phyloP scores from a whole-genome alignment of 2,113 vertebrate genomes.

The Narcine bancroftii region DNA sequence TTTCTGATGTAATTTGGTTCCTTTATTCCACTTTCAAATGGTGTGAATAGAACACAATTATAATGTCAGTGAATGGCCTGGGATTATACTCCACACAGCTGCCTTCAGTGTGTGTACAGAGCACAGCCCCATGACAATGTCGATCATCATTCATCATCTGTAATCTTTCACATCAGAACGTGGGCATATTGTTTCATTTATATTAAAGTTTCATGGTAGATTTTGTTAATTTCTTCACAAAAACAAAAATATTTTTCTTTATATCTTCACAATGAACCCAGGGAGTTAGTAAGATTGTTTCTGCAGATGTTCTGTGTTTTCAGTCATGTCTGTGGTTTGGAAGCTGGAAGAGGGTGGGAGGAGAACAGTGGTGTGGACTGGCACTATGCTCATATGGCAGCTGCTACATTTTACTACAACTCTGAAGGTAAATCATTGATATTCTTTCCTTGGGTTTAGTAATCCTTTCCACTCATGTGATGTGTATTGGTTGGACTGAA shows the following conservation, averaged over 20 bases:
- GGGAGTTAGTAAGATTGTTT: background rate
- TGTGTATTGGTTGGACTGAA: too few species aligned
- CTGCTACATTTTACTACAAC: background rate
- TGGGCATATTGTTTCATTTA: background rate
- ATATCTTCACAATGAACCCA: background rate
- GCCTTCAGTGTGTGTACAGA: background rate
- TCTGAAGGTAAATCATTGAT: background rate
- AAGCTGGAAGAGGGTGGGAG: background rate
- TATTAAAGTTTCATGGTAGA: background rate
- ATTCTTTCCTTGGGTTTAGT: background rate
- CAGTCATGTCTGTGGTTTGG: background rate
- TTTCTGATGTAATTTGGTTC: background rate
- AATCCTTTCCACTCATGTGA: background rate
- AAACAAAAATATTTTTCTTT: background rate
- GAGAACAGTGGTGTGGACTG: background rate
- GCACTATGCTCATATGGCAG: background rate
- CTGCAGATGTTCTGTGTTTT: background rate
- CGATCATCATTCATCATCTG: background rate
- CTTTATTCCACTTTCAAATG: background rate
- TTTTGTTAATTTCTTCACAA: background rate
- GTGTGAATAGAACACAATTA: background rate
- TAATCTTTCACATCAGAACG: background rate
- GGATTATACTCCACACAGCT: background rate
- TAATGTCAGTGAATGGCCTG: background rate
- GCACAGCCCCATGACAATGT: too few species aligned